Percentiles rank a stretch among this genome's conserved stretches.
Conservation (phyloP, 2,888 invertebrate species). For the Lymantria dispar region DNA sequence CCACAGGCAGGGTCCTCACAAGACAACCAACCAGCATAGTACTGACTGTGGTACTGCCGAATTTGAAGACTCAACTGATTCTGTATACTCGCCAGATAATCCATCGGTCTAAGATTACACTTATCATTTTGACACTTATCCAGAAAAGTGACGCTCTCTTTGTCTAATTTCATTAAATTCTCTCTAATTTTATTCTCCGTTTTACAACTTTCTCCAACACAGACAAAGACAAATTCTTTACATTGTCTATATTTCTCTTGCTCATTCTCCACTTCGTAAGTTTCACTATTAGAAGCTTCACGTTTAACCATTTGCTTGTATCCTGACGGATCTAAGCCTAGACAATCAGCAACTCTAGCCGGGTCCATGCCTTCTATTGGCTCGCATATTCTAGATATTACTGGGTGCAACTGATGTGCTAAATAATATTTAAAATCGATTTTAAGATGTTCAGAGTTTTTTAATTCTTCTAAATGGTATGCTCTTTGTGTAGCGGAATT, state of each 20-base stretch:
- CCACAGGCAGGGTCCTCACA: conserved; percentile 96
- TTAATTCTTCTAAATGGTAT: conserved; percentile 96
- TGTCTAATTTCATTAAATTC: conserved; percentile 66
- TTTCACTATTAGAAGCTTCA: conserved; percentile 67
- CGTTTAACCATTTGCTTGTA: conserved; percentile 70
- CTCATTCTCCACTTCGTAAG: conserved; percentile 74
- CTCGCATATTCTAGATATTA: conserved; percentile 96
- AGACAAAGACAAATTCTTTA: conserved; percentile 86
- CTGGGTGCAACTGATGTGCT: conserved; percentile 97
- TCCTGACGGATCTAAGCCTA: conserved; percentile 87
- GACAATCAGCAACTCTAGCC: conserved; percentile 92
- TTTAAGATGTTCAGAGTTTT: conserved; percentile 85
- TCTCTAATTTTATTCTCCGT: conserved; percentile 78
- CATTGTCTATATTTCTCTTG: conserved; percentile 82
- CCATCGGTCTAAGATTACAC: conserved; percentile 85
- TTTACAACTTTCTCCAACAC: conserved; percentile 82
- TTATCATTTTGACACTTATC: conserved; percentile 87
- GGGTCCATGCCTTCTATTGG: conserved; percentile 97
- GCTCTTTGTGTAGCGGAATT: conserved; percentile 94
- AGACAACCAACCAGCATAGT: conserved; percentile 90
- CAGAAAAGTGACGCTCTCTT: conserved; percentile 81
- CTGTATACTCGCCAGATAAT: conserved; percentile 85
- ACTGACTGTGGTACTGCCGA: conserved; percentile 85
- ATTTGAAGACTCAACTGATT: conserved; percentile 89
- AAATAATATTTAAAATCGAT: conserved; percentile 96